Base-by-base conservation (phyloP, 2,888 invertebrate genomes). In the Campoletis raptor region DNA sequence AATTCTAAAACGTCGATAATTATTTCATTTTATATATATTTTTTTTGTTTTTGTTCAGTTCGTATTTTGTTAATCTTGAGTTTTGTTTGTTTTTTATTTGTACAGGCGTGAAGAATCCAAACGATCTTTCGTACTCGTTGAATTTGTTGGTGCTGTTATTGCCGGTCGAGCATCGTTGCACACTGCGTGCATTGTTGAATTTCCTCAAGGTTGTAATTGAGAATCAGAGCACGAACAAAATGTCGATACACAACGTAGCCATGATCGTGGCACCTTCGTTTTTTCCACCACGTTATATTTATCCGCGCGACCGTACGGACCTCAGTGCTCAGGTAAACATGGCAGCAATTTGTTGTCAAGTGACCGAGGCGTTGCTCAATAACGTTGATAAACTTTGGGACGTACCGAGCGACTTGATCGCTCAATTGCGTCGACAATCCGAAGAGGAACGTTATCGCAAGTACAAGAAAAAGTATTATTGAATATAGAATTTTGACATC, bases 211-310 rank as follows among this genome's bases (percentile, higher is more conserved):
- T 96, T 91, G 96, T 99, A 78, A 96, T 97, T 4, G 96, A 96
- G 70, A 95, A 96, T 90, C 96, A 96, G 90, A 95, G 95, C 89
- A 95, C 95, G 89, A 99, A 99, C 95, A 97, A 98, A 95, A 99
- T 99, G 99, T 97, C 97, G 90, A 96, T 97, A 87, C 98, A 98
- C 93, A 99, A 98, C 94, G 98, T 99, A 57, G 97, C 98, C 48
- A 98, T 98, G 96, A 98, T 99, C 90, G 97, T 98, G 89, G 98
- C 98, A 21, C 99, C 99, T n/a, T 98, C 99, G 81, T 96, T 99
- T 90, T 98, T 98, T 93, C 97, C 97, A 86, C 97, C 97, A 89
- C 96, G 97, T 94, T 97, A 95, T 88, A 91, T 94, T 81, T 93
- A 96, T 95, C 95, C 96, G 91, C 92, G 95, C 92, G 95, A 97